Conservation (phyloP, 1,140 invertebrate genomes). For the Popillia japonica region DNA sequence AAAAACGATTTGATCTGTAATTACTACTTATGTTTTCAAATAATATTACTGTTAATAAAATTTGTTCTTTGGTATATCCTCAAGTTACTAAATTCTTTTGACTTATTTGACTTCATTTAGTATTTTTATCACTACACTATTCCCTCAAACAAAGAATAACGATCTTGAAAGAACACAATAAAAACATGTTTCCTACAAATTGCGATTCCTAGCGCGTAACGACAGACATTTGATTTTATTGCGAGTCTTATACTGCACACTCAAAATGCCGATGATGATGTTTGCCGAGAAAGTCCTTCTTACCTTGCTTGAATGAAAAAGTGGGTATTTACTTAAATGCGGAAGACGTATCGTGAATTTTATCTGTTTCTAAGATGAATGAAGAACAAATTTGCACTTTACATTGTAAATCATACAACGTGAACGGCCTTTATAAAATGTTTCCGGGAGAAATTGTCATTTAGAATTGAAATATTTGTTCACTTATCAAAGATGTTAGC, state of each 20-base stretch:
- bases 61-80: no score
- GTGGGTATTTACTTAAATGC: conserved; percentile 17
- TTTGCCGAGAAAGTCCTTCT: conserved; percentile 2
- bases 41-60: no score
- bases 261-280: conserved; percentile 6
- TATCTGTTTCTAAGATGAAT: background rate
- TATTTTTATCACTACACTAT: no score
- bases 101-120: no score
- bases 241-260: background rate
- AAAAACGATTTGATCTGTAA: no score
- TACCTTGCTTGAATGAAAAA: conserved; percentile 22
- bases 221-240: conserved; percentile 26
- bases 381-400: conserved; percentile 17
- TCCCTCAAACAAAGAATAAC: background rate
- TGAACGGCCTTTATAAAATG: background rate
- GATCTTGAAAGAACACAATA: background rate
- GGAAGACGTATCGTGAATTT: conserved; percentile 22
- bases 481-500: no score
- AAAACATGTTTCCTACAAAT: conserved; percentile 18
- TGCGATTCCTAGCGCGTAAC: conserved; percentile 9
- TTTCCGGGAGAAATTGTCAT: background rate
- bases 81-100: no score
- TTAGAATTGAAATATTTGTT: no score
- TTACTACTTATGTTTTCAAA: no score
- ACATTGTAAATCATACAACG: background rate